Percentiles rank a stretch among this genome's conserved stretches.
These are phyloP conservation scores for Urocyon cinereoargenteus DNA, from an alignment of 2,797 vertebrate species.

Conservation along the genomic window DNA sequence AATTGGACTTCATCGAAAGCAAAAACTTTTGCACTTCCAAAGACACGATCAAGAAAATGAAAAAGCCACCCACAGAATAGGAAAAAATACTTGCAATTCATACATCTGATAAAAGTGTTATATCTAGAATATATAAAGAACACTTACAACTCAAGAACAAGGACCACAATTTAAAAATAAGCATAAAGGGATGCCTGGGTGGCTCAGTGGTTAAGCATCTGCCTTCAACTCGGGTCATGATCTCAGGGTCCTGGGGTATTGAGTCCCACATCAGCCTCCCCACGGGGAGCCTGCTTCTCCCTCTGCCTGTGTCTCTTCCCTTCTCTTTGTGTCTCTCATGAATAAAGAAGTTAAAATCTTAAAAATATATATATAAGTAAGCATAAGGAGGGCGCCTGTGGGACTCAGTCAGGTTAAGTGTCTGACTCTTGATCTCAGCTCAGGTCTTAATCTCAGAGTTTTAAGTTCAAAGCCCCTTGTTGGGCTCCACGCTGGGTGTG, in stretches of 20 bases:
- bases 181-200: not conserved
- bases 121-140: slow-evolving; percentile 1
- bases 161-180: not conserved
- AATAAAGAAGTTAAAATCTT: too few relatives aligned
- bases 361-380: not conserved
- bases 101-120: not conserved
- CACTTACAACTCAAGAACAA: not conserved
- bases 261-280: too few relatives aligned
- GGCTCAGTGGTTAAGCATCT: too few relatives aligned
- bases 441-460: not conserved
- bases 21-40: not conserved
- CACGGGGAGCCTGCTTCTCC: too few relatives aligned
- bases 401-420: not conserved
- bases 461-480: not conserved
- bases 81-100: not conserved
- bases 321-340: too few relatives aligned
- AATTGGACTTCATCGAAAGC: not conserved
- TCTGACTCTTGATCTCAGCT: not conserved
- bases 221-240: too few relatives aligned
- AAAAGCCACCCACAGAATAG: not conserved
- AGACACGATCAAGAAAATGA: slow-evolving; percentile 23
- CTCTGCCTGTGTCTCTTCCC: too few relatives aligned
- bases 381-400: not conserved
- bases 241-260: too few relatives aligned
- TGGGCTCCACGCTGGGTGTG: not conserved